A percentile compares a stretch with the other conserved stretches of the same genome.
These are phyloP conservation scores for Carollia perspicillata DNA, from an alignment of 2,113 vertebrate species.

Conservation along the genomic window DNA sequence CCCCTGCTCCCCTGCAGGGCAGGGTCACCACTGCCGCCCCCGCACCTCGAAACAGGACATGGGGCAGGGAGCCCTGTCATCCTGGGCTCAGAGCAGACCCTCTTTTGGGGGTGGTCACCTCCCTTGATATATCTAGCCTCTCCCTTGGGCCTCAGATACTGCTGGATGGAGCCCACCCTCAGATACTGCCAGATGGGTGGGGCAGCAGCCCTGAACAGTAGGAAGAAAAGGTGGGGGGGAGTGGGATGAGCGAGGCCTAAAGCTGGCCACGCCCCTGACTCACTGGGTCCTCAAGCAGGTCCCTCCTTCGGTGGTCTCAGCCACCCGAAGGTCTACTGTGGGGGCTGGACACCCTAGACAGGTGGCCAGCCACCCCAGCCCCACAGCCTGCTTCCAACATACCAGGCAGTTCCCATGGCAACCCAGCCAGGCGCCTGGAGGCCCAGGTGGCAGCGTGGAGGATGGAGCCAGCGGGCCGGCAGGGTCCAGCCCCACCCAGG, in stretches of 20 bases:
- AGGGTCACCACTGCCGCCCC: background rate
- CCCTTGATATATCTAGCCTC: background rate
- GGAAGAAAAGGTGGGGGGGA: background rate
- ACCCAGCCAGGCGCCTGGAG: background rate
- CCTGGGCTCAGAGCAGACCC: background rate
- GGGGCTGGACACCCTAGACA: background rate
- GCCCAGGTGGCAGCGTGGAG: accelerated
- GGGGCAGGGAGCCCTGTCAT: background rate
- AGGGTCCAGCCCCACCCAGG: background rate
- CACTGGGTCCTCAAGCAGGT: background rate
- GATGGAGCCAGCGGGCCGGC: background rate
- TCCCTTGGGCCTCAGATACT: background rate
- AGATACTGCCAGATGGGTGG: accelerated
- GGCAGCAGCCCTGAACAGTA: too few relatives aligned
- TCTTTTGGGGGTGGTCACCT: background rate
- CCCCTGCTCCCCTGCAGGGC: background rate
- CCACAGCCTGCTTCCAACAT: accelerated
- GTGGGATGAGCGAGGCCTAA: background rate
- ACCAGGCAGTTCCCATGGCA: background rate
- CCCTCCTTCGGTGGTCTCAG: background rate
- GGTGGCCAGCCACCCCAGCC: background rate
- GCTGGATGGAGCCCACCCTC: accelerated
- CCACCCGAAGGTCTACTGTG: background rate
- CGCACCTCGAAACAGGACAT: accelerated
- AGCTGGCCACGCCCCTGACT: too few relatives aligned